Base-by-base conservation (phyloP, 2,888 invertebrate species). In the Aleiodes alternator region DNA sequence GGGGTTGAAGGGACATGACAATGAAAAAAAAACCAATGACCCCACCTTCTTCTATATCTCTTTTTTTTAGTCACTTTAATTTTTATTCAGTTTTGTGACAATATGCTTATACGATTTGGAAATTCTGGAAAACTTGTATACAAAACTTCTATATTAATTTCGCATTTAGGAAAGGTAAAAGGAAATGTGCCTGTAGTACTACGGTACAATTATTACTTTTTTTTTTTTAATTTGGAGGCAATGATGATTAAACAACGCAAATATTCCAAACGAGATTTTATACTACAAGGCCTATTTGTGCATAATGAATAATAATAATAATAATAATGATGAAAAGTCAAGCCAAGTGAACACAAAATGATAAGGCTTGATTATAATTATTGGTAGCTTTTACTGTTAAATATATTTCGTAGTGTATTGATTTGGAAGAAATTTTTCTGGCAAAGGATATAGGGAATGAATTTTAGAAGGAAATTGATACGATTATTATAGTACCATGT, bases 131-230 rank as follows among this genome's bases (percentile, higher is more conserved):
- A 34, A 6, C 34, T 34, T 34, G 6, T 8, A 43, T 43, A 9
- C 7, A 43, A 11, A 43, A 7, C 11, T 14, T 16, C 55, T 16
- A 55, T 29, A 43, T 11, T 55, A n/a, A 23, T 57, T 23, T 31
- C 43, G 61, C 61, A 61, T 61, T 61, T 61, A 61, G 61, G 14
- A 4, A 38, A 31, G 31, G 69, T 29, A 23, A 38, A 72, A 72
- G 23, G 23, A 66, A n/a, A 74, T 74, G 74, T 74, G 74, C 74
- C 74, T 74, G 69, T 74, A 69, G 69, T 74, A 59, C 38, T 43
- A 61, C 6, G 38, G 38, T 14, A 61, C 16, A 43, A 38, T 43
- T 34, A 38, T 43, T n/a, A 31, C 34, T 34, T 34, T 34, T 34
- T 6, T 34, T 34, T 43, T 43, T 43, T 11, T 12, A 23, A 23